Conservation (phyloP, 1,140 invertebrate genomes). For the Globodera rostochiensis region DNA sequence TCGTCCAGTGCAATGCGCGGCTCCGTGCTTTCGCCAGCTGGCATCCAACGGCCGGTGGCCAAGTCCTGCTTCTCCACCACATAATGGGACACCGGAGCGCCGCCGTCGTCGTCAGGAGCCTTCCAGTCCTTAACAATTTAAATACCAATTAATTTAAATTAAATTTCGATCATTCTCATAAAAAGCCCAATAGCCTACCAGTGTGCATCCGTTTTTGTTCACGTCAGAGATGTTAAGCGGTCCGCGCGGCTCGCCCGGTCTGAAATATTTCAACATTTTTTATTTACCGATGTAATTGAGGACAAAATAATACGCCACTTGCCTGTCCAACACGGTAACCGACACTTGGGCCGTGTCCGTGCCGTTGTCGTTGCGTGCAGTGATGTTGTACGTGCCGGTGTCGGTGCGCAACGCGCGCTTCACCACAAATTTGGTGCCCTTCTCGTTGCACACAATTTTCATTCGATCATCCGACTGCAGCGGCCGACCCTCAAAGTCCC, state of each 20-base stretch:
- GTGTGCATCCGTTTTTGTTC: conserved; percentile 68
- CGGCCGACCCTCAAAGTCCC: conserved; percentile 80
- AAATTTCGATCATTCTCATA: not conserved
- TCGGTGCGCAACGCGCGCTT: conserved; percentile 85
- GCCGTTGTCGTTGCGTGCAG: conserved; percentile 88
- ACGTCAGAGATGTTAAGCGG: conserved; percentile 68
- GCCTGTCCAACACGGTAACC: conserved; percentile 78
- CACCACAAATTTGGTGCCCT: conserved; percentile 82
- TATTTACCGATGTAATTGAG: no score
- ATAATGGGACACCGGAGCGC: conserved; percentile 75
- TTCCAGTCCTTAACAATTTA: conserved; percentile 66
- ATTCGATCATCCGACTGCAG: conserved; percentile 80
- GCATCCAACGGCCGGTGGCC: conserved; percentile 80
- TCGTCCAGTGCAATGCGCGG: conserved; percentile 75
- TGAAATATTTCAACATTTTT: not conserved
- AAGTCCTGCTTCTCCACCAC: conserved; percentile 94
- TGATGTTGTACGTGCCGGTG: conserved; percentile 83
- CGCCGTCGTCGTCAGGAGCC: conserved; percentile 69
- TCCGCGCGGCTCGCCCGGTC: conserved; percentile 67
- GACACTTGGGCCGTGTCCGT: conserved; percentile 79
- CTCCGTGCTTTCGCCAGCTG: conserved; percentile 66
- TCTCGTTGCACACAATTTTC: conserved; percentile 80
- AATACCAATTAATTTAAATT: not conserved
- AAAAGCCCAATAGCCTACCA: conserved; percentile 38
- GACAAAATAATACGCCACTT: conserved; percentile 1